Evolutionary conservation across 2,113 vertebrate species (phyloP).

Genomic region (Dicerorhinus sumatrensis): DNA sequence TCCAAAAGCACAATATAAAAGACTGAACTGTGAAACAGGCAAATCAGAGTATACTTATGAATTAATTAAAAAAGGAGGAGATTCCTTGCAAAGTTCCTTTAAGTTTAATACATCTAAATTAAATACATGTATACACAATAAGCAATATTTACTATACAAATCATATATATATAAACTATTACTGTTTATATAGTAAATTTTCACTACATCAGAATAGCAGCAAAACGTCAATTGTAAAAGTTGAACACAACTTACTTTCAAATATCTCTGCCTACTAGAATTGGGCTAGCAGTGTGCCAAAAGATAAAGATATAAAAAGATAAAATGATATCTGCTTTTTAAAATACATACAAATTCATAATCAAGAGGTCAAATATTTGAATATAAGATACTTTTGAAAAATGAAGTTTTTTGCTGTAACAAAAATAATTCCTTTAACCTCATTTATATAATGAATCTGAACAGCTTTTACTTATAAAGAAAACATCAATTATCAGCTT

Average conservation of each 20-base stretch:
- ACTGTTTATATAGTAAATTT: neutral
- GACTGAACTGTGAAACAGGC: neutral
- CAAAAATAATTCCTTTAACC: neutral
- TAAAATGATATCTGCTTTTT: neutral
- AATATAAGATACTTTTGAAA: neutral
- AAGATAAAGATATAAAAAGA: neutral
- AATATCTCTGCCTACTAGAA: neutral
- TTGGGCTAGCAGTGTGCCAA: neutral
- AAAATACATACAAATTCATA: constrained; percentile 20
- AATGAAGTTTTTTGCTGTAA: neutral
- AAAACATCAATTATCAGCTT: neutral
- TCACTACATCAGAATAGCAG: neutral
- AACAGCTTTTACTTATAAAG: constrained; percentile 7
- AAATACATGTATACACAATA: neutral
- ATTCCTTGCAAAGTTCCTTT: neutral
- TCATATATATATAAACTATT: neutral
- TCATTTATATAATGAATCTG: constrained; percentile 6
- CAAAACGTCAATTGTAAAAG: constrained; percentile 29
- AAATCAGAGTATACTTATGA: constrained; percentile 5
- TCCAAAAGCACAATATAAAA: neutral
- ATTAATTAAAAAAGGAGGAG: neutral
- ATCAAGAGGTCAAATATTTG: neutral
- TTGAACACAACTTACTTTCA: constrained; percentile 7
- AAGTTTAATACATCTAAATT: neutral
- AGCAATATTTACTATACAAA: neutral